Evolutionary conservation across 2,113 vertebrate genomes (phyloP).

Genomic region (Nymphicus hollandicus): DNA sequence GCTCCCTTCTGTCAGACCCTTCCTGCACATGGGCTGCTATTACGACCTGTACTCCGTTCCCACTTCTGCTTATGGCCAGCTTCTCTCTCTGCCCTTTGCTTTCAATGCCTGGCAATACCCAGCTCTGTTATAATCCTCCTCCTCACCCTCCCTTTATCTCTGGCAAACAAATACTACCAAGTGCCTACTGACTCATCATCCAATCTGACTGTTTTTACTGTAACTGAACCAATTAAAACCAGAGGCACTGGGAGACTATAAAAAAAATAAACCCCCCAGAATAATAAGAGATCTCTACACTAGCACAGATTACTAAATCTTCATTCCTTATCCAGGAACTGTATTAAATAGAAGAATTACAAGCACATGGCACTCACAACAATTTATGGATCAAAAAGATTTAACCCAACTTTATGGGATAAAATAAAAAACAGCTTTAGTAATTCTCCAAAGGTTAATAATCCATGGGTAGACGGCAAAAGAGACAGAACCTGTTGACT

Average conservation of each 20-base stretch:
- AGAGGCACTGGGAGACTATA: background rate
- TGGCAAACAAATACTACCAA: background rate
- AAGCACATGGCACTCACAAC: background rate
- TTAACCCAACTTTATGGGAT: conserved; percentile 29
- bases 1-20: background rate
- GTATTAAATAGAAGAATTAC: background rate
- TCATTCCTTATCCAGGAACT: background rate
- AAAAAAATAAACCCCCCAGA: background rate
- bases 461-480: conserved; percentile 19
- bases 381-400: conserved; percentile 35
- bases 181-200: background rate
- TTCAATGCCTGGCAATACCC: background rate
- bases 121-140: background rate
- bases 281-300: background rate
- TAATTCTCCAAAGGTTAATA: conserved; percentile 55
- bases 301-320: background rate
- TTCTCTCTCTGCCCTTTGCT: background rate
- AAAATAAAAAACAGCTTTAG: conserved; percentile 40
- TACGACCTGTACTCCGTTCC: background rate
- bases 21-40: background rate
- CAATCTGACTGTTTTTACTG: background rate
- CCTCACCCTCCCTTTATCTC: background rate
- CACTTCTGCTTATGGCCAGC: rapidly evolving
- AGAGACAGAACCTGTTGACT: conserved; percentile 54
- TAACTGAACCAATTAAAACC: background rate